phyloP scores from a whole-genome alignment of 2,888 invertebrate genomes.

The Agonopterix alstromeriana region DNA sequence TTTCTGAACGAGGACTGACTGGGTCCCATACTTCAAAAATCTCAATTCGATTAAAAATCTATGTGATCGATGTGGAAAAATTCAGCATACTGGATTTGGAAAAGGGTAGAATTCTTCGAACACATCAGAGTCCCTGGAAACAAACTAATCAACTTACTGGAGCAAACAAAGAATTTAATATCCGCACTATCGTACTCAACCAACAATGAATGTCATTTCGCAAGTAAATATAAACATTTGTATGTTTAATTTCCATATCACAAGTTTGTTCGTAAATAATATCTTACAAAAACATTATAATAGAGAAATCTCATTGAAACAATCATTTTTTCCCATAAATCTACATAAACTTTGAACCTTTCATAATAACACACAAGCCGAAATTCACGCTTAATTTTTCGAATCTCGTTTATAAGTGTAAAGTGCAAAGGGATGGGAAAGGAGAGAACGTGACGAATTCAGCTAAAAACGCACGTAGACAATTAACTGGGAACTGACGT shows the following conservation, averaged over 20 bases:
- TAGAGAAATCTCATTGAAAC: too few relatives aligned
- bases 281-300: too few relatives aligned
- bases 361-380: not conserved
- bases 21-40: not conserved
- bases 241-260: too few relatives aligned
- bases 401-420: conserved; percentile 31
- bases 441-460: conserved; percentile 53
- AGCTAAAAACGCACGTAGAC: conserved; percentile 65
- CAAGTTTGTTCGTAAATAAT: too few relatives aligned
- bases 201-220: conserved; percentile 31
- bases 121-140: conserved; percentile 17
- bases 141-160: conserved; percentile 29
- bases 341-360: too few relatives aligned
- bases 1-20: not conserved
- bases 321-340: too few relatives aligned
- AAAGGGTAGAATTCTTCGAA: not conserved
- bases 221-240: conserved; percentile 14
- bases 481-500: conserved; percentile 62
- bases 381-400: not conserved
- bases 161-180: conserved; percentile 39
- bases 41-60: not conserved
- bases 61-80: too few relatives aligned
- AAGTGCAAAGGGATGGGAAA: conserved; percentile 21
- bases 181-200: conserved; percentile 25
- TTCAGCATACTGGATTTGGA: too few relatives aligned